Evolutionary conservation across 1,140 invertebrate species (phyloP), one percentile per base, ranked within the genome.

Genomic region (Drosophila athabasca): DNA sequence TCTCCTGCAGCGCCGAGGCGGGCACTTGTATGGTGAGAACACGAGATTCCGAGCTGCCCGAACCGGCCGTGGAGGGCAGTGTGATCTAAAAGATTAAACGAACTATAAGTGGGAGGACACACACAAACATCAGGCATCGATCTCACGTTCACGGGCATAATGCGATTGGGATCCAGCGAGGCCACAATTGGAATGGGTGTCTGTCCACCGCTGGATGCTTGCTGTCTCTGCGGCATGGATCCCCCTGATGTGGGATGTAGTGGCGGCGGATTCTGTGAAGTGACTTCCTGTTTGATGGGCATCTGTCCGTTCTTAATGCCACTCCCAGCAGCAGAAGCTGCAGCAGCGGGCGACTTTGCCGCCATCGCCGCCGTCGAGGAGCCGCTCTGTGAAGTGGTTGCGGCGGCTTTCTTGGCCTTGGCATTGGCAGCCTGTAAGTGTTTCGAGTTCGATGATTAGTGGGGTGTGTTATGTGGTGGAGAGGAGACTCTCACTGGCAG

Each of bases 21-120:
- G 96, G 96, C 80, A 97, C 96, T 92, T 97, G 95, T 89, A 97
- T 96, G 8, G 96, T 96, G 59, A 97, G 94, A 43, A 95, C 94
- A 81, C 95, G 93, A 76, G 94, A 94, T 78, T 94, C 94, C 62
- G 94, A 94, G 54, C 95, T 95, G 11, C 94, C 93, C 44, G 94
- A 93, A 57, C 94, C 94, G 29, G 94, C 93, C 69, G 95, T 95
- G 46, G 95, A 94, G 41, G 96, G 96, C 74, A 97, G 92, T 5
- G 90, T 91, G 31, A 91, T 91, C 90, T 91, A 31, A 2, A 26
- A 26, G 24, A 26, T 26, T 26, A 26, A 66, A 71, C 15, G 1
- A 26, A 22, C 31, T 9, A 71, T 55, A 35, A 29, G 6, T 9
- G 19, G n/a, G n/a, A 11, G 24, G 8, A n/a, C 39, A 4, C 19